Evolutionary conservation across 2,113 vertebrate genomes (phyloP), one percentile per base, ranked within the genome.

Genomic region (Vulpes lagopus): DNA sequence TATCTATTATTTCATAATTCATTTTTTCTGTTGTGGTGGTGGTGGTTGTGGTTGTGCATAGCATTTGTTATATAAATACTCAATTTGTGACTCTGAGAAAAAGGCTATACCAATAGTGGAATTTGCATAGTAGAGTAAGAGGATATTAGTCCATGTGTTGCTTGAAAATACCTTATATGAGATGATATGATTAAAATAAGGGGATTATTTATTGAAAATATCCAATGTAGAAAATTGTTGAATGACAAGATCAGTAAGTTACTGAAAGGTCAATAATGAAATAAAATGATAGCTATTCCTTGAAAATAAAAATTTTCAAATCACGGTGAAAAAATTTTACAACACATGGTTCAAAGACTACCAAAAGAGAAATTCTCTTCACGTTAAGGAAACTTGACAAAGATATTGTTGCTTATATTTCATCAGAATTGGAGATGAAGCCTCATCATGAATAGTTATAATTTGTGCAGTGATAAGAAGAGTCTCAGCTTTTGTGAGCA

Each of bases 101-200:
- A 93, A 86, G 10, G 1, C 14, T 59, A 60, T 43, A 62, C 1
- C 84, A 71, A 86, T 11, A 60, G 74, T 25, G 38, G 2, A 3
- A 80, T 74, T 62, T 88, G 8, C 16, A 55, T 32, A 81, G 49
- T 53, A 0, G 4, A 49, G 1, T 27, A 67, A 60, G 17, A 53
- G 2, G 14, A 60, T 86, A 30, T 65, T 67, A n/a, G 8, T 71
- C 6, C 43, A 71, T 35, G 2, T 35, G 23, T 35, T 81, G 69
- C 81, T 84, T 85, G 55, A 90, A 90, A 94, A 74, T 83, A 59
- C 53, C 4, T 95, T 74, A 80, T 32, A 27, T 85, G 51, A 81
- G 14, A 76, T 94, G 35, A 71, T 81, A 51, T 64, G 89, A 92
- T 94, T 95, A 83, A 82, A 80, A 73, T 82, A 78, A 55, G 49